A percentile compares a stretch with the other conserved stretches of the same genome.
Evolutionary conservation across 2,113 vertebrate genomes (phyloP).

Genomic region (Podarcis muralis): DNA sequence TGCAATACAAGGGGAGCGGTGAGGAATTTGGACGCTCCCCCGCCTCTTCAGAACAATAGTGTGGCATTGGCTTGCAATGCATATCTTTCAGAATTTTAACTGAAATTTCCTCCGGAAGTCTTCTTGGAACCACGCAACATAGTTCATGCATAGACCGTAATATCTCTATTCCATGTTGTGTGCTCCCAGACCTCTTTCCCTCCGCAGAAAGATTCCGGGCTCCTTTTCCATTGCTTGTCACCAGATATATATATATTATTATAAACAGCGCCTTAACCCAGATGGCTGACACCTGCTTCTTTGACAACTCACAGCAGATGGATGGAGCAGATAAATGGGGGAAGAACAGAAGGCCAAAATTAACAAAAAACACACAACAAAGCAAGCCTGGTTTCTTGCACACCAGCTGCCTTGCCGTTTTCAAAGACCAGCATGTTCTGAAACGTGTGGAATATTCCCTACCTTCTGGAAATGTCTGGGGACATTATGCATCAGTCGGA

Average conservation of each 20-base stretch:
- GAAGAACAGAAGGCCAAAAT: neutral
- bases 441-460: neutral
- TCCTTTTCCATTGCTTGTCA: neutral
- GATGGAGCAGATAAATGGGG: neutral
- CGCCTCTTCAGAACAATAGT: neutral
- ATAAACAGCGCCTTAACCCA: neutral
- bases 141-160: neutral
- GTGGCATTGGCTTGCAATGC: neutral
- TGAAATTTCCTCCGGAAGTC: neutral
- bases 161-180: too few species aligned
- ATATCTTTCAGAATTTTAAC: neutral
- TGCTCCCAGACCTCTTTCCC: neutral
- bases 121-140: neutral
- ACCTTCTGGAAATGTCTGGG: neutral
- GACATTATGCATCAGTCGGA: neutral
- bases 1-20: neutral
- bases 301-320: accelerated
- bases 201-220: neutral
- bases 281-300: neutral
- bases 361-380: neutral
- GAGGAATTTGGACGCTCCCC: neutral
- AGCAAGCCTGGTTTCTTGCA: too few species aligned
- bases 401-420: neutral
- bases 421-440: neutral
- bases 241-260: neutral